Conservation (phyloP, 37 sponge, comb jelly and placozoan species). For the Mnemiopsis leidyi region DNA sequence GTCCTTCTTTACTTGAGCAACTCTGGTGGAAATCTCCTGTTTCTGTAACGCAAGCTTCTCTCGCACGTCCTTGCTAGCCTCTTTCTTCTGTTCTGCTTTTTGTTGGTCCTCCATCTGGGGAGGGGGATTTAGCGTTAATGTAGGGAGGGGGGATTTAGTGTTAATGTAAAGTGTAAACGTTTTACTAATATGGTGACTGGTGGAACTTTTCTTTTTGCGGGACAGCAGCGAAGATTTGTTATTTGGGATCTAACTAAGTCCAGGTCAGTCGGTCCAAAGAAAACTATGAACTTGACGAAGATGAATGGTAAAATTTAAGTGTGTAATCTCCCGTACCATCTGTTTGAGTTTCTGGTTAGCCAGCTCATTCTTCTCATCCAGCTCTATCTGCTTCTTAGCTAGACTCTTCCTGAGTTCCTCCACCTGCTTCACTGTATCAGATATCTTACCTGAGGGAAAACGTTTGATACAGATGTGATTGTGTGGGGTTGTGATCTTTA, state of each 20-base stretch:
- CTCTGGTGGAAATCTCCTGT: conserved; percentile 73
- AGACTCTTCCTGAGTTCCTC: conserved; percentile 89
- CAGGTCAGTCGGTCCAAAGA: too few relatives aligned
- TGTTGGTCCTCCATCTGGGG: conserved; percentile 85
- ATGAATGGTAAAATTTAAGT: too few relatives aligned
- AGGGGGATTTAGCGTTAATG: background rate
- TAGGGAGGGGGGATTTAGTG: too few relatives aligned
- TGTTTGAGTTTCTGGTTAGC: conserved; percentile 97
- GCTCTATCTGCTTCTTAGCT: conserved; percentile 91
- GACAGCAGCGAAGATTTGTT: too few relatives aligned
- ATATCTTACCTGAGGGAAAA: conserved; percentile 72
- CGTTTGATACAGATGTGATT: too few relatives aligned
- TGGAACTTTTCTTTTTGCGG: too few relatives aligned
- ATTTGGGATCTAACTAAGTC: too few relatives aligned
- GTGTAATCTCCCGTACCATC: too few relatives aligned
- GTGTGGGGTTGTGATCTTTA: too few relatives aligned
- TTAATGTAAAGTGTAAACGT: too few relatives aligned
- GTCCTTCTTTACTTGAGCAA: conserved; percentile 74
- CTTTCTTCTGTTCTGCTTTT: conserved; percentile 89
- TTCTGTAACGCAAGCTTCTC: conserved; percentile 71
- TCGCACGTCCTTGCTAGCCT: conserved; percentile 82
- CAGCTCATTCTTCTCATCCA: conserved; percentile 87
- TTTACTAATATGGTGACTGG: too few relatives aligned
- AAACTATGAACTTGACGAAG: too few relatives aligned
- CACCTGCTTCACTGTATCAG: conserved; percentile 96